A percentile compares a stretch with the other conserved stretches of the same genome.
These are phyloP conservation scores for Sturmia bella DNA, from an alignment of 2,888 invertebrate genomes.

Conservation along the genomic window DNA sequence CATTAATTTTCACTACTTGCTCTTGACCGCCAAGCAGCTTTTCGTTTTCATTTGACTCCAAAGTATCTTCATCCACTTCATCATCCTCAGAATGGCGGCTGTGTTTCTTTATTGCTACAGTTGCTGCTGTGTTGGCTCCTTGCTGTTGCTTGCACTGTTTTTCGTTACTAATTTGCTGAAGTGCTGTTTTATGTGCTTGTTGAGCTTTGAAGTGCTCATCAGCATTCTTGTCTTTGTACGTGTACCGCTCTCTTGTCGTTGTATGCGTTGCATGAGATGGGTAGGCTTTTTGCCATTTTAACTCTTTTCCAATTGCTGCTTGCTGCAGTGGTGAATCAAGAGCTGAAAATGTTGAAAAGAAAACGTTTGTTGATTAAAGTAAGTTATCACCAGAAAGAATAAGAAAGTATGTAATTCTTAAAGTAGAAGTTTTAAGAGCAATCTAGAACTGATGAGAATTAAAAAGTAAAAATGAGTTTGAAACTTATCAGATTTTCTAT, in stretches of 20 bases:
- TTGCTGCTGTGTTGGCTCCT: not conserved
- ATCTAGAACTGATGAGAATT: too few species aligned
- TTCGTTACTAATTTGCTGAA: conserved; percentile 64
- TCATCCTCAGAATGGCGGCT: conserved; percentile 21
- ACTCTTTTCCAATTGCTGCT: conserved; percentile 42
- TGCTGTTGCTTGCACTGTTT: conserved; percentile 15
- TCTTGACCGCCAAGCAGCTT: conserved; percentile 70
- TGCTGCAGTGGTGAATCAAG: conserved; percentile 19
- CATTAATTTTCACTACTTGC: conserved; percentile 20
- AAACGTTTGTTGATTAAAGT: conserved; percentile 29
- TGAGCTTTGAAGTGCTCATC: conserved; percentile 66
- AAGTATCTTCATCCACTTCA: conserved; percentile 24
- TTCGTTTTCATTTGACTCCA: conserved; percentile 62
- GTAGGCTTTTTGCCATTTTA: conserved; percentile 55
- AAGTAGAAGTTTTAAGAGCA: too few species aligned
- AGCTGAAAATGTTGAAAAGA: conserved; percentile 31
- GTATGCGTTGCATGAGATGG: conserved; percentile 17
- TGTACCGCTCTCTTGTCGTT: conserved; percentile 9
- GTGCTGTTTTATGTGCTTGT: conserved; percentile 71
- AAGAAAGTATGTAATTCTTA: too few species aligned
- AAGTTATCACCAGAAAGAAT: too few species aligned
- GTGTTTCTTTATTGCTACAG: conserved; percentile 31
- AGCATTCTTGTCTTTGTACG: conserved; percentile 40
- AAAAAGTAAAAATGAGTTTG: too few species aligned
- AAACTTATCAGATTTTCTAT: too few species aligned